phyloP scores from a whole-genome alignment of 1,140 invertebrate species.

The Tetraneura akinire region DNA sequence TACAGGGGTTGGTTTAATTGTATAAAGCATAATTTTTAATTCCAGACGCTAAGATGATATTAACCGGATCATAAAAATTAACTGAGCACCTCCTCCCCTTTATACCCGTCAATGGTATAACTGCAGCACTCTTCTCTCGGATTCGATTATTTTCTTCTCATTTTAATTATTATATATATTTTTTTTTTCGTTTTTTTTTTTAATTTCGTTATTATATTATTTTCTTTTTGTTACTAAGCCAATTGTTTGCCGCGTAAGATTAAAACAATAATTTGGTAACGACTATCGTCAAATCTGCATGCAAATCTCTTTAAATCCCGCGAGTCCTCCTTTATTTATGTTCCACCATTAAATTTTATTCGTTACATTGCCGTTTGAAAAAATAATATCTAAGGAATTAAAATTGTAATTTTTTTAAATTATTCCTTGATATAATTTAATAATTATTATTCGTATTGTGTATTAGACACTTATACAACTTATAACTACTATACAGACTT shows the following conservation, averaged over 20 bases:
- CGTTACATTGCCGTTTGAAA: too few relatives aligned
- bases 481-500: too few relatives aligned
- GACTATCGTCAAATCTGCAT: slow-evolving; percentile 21
- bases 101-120: background rate
- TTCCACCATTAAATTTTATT: background rate
- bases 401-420: too few relatives aligned
- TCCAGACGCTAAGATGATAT: slow-evolving; percentile 29
- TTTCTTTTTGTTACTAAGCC: slow-evolving; percentile 20
- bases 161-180: background rate
- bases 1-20: slow-evolving; percentile 36
- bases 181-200: slow-evolving; percentile 5
- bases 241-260: slow-evolving; percentile 44
- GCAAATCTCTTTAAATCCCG: background rate
- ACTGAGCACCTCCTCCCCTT: slow-evolving; percentile 17
- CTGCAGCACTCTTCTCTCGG: slow-evolving; percentile 5
- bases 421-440: too few relatives aligned
- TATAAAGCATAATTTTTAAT: slow-evolving; percentile 39
- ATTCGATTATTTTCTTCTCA: slow-evolving; percentile 46
- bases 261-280: slow-evolving; percentile 49
- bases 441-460: too few relatives aligned
- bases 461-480: too few relatives aligned
- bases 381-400: too few relatives aligned
- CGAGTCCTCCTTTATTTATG: background rate
- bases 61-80: slow-evolving; percentile 45
- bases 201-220: slow-evolving; percentile 38